Base-by-base conservation (phyloP, 2,113 vertebrate species). In the Rhinopomastus cyanomelas region DNA sequence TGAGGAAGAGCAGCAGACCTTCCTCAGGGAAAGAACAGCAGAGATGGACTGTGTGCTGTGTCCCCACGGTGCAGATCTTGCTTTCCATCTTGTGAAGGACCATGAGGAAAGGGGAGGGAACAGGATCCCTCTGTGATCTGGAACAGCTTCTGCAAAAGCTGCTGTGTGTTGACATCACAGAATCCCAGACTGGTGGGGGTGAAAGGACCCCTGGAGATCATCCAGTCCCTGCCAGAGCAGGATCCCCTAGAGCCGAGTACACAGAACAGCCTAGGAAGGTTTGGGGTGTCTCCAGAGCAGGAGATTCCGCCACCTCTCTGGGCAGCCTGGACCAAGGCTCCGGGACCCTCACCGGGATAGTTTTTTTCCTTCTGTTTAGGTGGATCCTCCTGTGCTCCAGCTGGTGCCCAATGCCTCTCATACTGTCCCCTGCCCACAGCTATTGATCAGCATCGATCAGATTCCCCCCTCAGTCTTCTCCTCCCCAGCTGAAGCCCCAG, bases 31-130 rank as follows among this genome's bases (percentile, higher is more conserved):
- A 4, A 19, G 71, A 39, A n/a, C 0, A 7, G 49, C 13, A 36
- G 61, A 12, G 52, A 42, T 42, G 39, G 26, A 12, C 39, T 16
- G 64, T 4, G 57, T 1, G 7, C 19, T 1, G 3, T 3, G 2
- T 3, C 37, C 53, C 0, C 7, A 4, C 55, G 0, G 0, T 0
- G 42, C 13, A 0, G 42, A 2, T 5, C 53, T 49, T 25, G 0
- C 14, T 16, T 18, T 52, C 26, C 0, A 1, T 1, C 34, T 2
- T 14, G 5, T 21, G 20, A 14, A 12, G 55, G 37, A 2, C n/a
- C 4, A 8, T 1, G 4, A 7, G 57, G 11, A 27, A 5, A 8
- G 6, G 3, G 56, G 6, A 22, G 39, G 26, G 8, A 8, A 2
- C 15, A 3, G 34, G 8, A 32, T 16, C 27, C 39, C 16, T 20